Evolutionary conservation across 2,888 invertebrate genomes (phyloP).

Genomic region (Carpatolechia fugitivella): DNA sequence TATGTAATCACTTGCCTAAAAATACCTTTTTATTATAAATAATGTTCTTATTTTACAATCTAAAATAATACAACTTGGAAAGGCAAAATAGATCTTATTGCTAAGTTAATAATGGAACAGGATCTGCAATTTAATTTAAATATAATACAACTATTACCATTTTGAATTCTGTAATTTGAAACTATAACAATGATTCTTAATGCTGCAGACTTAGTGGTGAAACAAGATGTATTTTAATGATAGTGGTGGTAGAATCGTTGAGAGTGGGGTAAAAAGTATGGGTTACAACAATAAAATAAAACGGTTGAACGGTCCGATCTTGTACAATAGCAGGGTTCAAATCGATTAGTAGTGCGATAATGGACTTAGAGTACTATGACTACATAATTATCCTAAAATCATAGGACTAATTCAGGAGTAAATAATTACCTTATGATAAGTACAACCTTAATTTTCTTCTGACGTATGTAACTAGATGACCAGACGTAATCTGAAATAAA

Average conservation of each 20-base stretch:
- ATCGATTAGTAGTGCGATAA: slow-evolving; percentile 73
- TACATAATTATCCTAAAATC: slow-evolving; percentile 17
- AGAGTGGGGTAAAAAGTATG: slow-evolving; percentile 48
- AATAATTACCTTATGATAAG: slow-evolving; percentile 27
- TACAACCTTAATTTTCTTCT: too few species aligned
- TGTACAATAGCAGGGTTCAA: slow-evolving; percentile 66
- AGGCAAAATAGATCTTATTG: not conserved
- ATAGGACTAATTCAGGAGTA: not conserved
- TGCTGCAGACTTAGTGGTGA: not conserved
- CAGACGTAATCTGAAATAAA: too few species aligned
- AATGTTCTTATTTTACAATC: not conserved
- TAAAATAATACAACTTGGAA: not conserved
- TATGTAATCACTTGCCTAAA: slow-evolving; percentile 46
- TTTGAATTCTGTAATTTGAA: not conserved
- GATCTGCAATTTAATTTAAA: not conserved
- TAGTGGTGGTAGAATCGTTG: not conserved
- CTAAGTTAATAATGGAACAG: not conserved
- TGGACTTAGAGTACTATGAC: slow-evolving; percentile 38
- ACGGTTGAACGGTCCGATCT: slow-evolving; percentile 62
- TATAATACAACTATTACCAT: not conserved
- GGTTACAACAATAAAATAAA: slow-evolving; percentile 73
- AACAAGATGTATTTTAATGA: not conserved
- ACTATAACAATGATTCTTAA: not conserved
- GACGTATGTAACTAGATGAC: too few species aligned
- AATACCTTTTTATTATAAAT: slow-evolving; percentile 9